A percentile compares a stretch with the other conserved stretches of the same genome.
phyloP scores from a whole-genome alignment of 2,113 vertebrate genomes.

The Micronycteris hirsuta region DNA sequence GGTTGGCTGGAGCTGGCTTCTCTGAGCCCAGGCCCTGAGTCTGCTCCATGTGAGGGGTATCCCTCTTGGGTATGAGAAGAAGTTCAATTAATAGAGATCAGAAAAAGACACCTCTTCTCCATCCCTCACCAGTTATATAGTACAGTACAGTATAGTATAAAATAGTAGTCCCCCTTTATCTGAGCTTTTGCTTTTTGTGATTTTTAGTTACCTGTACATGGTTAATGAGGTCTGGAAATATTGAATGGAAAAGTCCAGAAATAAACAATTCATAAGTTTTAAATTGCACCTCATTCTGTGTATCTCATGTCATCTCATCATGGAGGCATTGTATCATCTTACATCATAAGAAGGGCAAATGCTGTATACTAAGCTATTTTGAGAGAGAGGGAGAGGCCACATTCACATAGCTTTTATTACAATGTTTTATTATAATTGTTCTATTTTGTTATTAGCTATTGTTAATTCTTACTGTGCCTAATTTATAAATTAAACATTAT shows the following conservation, averaged over 20 bases:
- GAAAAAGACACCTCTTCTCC: neutral
- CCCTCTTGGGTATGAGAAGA: neutral
- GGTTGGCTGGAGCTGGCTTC: neutral
- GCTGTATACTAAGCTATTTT: neutral
- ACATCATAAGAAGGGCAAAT: neutral
- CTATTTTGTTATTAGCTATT: neutral
- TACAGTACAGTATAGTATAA: neutral
- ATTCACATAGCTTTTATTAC: neutral
- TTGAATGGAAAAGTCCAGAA: neutral
- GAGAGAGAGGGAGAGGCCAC: neutral
- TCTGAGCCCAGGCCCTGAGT: neutral
- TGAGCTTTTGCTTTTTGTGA: neutral
- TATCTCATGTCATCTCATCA: neutral
- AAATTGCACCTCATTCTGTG: neutral
- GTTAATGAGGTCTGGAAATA: neutral
- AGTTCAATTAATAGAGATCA: neutral
- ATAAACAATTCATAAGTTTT: neutral
- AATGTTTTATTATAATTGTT: neutral
- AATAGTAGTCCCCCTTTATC: neutral
- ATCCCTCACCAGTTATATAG: neutral
- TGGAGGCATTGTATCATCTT: neutral
- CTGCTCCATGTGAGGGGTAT: neutral
- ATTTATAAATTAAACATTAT: neutral
- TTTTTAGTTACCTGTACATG: neutral
- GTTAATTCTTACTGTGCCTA: neutral